Evolutionary conservation across 2,888 invertebrate species (phyloP).

Genomic region (Neoaliturus tenellus): DNA sequence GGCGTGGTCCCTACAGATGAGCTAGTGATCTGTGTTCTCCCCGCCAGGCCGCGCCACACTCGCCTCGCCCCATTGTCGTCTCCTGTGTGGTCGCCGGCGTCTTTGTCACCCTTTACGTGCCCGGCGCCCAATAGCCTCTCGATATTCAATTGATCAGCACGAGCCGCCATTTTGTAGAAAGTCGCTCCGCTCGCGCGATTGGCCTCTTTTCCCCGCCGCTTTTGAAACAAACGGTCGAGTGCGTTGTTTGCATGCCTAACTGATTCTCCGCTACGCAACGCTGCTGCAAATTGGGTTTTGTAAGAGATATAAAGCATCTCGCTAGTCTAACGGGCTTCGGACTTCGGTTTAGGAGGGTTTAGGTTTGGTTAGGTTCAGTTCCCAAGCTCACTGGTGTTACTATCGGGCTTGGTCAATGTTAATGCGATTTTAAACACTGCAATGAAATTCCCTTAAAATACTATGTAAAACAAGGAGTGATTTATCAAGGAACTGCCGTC

Average conservation of each 20-base stretch:
- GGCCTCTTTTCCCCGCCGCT: slow-evolving; percentile 20
- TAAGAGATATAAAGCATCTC: no score
- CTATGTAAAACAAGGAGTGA: no score
- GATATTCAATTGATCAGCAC: slow-evolving; percentile 36
- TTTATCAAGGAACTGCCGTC: no score
- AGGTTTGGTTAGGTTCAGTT: no score
- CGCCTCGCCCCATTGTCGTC: slow-evolving; percentile 10
- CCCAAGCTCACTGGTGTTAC: no score
- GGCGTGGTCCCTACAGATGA: slow-evolving; percentile 30
- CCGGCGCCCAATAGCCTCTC: slow-evolving; percentile 30
- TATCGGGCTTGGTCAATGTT: no score
- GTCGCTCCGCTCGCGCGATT: not conserved
- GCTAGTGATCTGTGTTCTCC: no score
- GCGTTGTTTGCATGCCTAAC: slow-evolving; percentile 32
- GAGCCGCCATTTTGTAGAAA: slow-evolving; percentile 47
- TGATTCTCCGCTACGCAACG: slow-evolving; percentile 13
- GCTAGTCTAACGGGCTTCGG: no score
- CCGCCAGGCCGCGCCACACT: no score
- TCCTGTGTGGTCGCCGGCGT: slow-evolving; percentile 15
- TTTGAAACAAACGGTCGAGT: slow-evolving; percentile 37
- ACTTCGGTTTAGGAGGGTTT: no score
- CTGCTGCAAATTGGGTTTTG: not conserved
- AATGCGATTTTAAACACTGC: no score
- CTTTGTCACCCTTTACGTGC: slow-evolving; percentile 17
- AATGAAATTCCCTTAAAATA: no score